Evolutionary conservation across 35 echinoderm and acorn worm species (phyloP).

Genomic region (Strongylocentrotus purpuratus): DNA sequence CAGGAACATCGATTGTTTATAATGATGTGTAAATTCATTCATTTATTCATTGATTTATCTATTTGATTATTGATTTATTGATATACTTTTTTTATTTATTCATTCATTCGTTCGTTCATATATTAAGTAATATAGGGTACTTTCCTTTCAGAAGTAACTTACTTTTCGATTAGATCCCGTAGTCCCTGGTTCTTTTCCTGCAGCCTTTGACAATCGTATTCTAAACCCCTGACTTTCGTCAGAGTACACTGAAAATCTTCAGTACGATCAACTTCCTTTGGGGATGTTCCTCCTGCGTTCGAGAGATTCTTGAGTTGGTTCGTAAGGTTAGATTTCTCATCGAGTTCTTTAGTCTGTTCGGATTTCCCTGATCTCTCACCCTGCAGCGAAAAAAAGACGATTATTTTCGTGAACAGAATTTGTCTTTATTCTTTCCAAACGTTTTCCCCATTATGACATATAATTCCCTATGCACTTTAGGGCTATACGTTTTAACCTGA

Average conservation of each 20-base stretch:
- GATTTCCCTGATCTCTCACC: background rate
- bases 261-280: background rate
- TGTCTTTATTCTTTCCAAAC: too few relatives aligned
- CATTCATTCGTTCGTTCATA: too few relatives aligned
- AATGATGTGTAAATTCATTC: too few relatives aligned
- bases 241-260: background rate
- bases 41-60: too few relatives aligned
- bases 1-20: too few relatives aligned
- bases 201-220: background rate
- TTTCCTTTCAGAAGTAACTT: background rate
- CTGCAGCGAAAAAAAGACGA: background rate
- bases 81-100: too few relatives aligned
- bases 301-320: background rate
- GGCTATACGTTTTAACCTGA: too few relatives aligned
- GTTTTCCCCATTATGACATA: too few relatives aligned
- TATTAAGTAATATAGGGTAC: too few relatives aligned
- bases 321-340: background rate
- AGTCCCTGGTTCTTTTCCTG: background rate
- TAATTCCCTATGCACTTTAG: too few relatives aligned
- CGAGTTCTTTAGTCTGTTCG: background rate
- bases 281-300: background rate
- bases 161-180: background rate
- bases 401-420: too few relatives aligned
- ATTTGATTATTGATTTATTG: too few relatives aligned
- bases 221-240: background rate